Base-by-base conservation (phyloP, 2,797 vertebrate species). In the Mus caroli region DNA sequence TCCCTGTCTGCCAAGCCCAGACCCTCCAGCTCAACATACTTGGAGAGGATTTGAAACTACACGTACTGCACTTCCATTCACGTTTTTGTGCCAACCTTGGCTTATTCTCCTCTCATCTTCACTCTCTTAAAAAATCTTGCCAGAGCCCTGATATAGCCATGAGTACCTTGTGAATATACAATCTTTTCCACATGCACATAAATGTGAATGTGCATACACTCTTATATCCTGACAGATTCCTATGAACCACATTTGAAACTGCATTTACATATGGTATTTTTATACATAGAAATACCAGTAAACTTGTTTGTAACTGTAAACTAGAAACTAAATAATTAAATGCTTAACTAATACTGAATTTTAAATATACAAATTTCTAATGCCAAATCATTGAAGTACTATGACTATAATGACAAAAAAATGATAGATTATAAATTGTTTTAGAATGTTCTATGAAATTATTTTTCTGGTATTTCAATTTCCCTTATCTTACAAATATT, bases 51-150 rank as follows among this genome's bases (percentile, higher is more conserved):
- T 1, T 37, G 28, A 20, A 15, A 60, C 11, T 12, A 22, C 43
- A 85, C 40, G 1, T 0, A 0, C 13, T 15, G 60, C 22, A 9
- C 17, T 80, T 9, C 13, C 12, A 0, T 14, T 28, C 4, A 40
- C 34, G 58, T 62, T 20, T 10, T 64, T 24, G n/a, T 22, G 14
- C 52, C 80, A 40, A 1, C 14, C 40, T 50, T 34, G 52, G 34
- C 37, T 56, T 69, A 3, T 1, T 37, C 17, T 90, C 40, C 34
- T 60, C 15, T 75, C 31, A 15, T 28, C 28, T 79, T 83, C 34
- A 34, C 26, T 52, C 11, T 37, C 40, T 67, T 31, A 13, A 89
- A 24, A 24, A 86, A 60, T 12, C 34, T 52, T 91, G 3, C 26
- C 62, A 86, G 15, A 92, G 80, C 46, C 20, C 31, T 69, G 26